Evolutionary conservation across 2,797 vertebrate genomes (phyloP).

Genomic region (Myiothlypis coronata): DNA sequence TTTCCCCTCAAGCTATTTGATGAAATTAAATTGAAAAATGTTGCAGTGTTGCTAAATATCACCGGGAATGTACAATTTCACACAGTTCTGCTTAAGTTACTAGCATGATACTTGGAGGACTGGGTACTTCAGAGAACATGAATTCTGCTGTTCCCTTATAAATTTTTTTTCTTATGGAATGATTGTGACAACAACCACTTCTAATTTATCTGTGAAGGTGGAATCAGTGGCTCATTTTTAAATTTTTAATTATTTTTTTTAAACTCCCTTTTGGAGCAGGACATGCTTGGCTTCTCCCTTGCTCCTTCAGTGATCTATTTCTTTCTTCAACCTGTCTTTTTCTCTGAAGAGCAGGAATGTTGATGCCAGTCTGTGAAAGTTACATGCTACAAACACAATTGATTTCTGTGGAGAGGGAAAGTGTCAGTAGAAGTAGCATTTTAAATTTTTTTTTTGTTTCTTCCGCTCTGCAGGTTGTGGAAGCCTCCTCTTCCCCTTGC

Average conservation of each 20-base stretch:
- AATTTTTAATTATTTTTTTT: neutral
- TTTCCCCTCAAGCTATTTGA: neutral
- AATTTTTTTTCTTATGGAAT: neutral
- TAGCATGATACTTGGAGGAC: neutral
- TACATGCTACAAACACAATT: neutral
- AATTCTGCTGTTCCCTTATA: neutral
- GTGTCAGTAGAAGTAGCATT: neutral
- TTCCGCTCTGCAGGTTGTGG: neutral
- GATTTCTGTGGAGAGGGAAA: neutral
- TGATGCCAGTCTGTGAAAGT: neutral
- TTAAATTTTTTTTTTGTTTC: neutral
- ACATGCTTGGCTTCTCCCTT: neutral
- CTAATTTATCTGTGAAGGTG: neutral
- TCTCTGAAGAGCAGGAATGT: neutral
- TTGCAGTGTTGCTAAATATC: neutral
- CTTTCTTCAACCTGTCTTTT: neutral
- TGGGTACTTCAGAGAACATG: neutral
- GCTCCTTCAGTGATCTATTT: neutral
- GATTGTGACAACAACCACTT: neutral
- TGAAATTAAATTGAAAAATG: constrained; percentile 1
- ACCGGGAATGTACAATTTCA: neutral
- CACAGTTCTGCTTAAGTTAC: neutral
- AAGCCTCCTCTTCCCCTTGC: constrained; percentile 2
- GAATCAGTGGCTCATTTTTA: neutral
- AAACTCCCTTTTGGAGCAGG: neutral